Base-by-base conservation (phyloP, 2,888 invertebrate species). In the Patella depressa region DNA sequence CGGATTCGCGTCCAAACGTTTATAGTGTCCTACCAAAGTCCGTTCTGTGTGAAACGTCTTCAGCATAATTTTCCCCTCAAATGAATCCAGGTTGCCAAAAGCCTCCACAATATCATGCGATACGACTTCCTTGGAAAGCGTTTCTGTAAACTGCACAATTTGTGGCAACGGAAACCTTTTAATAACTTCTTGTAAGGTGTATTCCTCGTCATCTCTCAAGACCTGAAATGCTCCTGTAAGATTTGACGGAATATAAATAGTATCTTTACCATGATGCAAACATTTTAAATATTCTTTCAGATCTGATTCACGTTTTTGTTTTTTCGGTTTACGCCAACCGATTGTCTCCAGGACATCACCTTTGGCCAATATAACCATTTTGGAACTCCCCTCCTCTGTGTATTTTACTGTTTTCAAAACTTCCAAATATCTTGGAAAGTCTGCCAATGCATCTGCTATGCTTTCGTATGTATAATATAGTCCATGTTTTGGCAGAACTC, bases 1-100 rank as follows among this genome's bases (percentile, higher is more conserved):
- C 15, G 53, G 14, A 54, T 76, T 69, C 11, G 19, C 12, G 2
- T 29, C 53, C 14, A 72, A 19, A 17, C 72, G 53, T 24, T 76
- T 76, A 69, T 76, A 76, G 24, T 76, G 76, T 24, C 76, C 76
- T 19, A 76, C 34, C 73, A 76, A 34, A 12, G 73, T 73, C 15
- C 69, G 72, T 17, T 59, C 57, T 24, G 73, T 69, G 53, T 72
- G 34, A 65, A 11, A 11, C 24, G 69, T 73, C 9, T 57, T 65
- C 29, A 76, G 29, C 73, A 76, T 53, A 12, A 76, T 53, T 53
- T 73, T 59, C 7, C 76, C 76, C n/a, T 17, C 45, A 69, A 53
- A 76, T 5, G 19, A n/a, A 14, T 34, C 29, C 53, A 76, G 19
- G 69, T 76, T 76, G 12, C 57, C 57, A 12, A 73, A 53, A n/a